A percentile compares a stretch with the other conserved stretches of the same genome.
phyloP scores from a whole-genome alignment of 2,888 invertebrate species.

The Parnassius orleans region DNA sequence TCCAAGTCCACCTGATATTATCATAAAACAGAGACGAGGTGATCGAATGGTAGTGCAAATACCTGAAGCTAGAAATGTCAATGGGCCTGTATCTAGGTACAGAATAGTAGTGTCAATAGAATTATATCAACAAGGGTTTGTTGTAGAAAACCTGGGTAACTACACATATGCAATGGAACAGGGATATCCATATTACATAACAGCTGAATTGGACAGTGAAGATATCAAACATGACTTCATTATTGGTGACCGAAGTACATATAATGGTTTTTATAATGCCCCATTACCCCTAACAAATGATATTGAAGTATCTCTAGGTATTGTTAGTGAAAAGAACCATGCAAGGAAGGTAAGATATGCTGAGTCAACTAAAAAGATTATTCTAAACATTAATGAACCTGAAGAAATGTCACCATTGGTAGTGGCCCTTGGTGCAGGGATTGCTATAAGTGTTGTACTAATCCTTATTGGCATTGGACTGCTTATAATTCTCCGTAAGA shows the following conservation, averaged over 20 bases:
- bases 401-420: conserved; percentile 73
- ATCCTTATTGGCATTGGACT: conserved; percentile 83
- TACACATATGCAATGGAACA: conserved; percentile 84
- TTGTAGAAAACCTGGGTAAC: conserved; percentile 81
- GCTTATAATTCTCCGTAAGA: conserved; percentile 81
- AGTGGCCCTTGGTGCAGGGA: conserved; percentile 77
- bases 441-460: conserved; percentile 87
- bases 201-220: conserved; percentile 88
- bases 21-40: conserved; percentile 81
- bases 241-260: conserved; percentile 87
- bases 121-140: conserved; percentile 83
- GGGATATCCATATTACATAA: conserved; percentile 89
- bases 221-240: conserved; percentile 84
- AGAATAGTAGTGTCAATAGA: conserved; percentile 87
- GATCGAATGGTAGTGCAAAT: conserved; percentile 85
- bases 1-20: conserved; percentile 86
- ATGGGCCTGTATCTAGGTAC: conserved; percentile 89
- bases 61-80: conserved; percentile 85
- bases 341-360: conserved; percentile 85
- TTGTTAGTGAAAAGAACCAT: conserved; percentile 85
- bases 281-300: conserved; percentile 83
- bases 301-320: conserved; percentile 85
- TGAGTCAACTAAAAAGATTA: conserved; percentile 75
- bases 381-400: conserved; percentile 74
- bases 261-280: conserved; percentile 89